Evolutionary conservation across 2,113 vertebrate genomes (phyloP).

Genomic region (Actenoides lindsayi): DNA sequence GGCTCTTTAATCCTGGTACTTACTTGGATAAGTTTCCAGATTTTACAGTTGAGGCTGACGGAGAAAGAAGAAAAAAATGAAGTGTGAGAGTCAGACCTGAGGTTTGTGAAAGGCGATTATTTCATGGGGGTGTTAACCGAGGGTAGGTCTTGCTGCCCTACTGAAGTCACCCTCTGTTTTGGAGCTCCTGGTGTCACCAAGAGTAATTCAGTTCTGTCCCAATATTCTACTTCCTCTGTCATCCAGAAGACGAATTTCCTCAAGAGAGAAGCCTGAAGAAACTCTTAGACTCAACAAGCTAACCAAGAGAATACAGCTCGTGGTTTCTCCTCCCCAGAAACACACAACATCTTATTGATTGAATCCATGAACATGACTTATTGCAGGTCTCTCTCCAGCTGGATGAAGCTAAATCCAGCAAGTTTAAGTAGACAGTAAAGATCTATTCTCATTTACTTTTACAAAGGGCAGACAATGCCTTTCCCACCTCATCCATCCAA

Average conservation of each 20-base stretch:
- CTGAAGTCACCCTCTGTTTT: neutral
- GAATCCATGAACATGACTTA: neutral
- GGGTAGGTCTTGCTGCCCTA: neutral
- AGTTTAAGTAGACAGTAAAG: neutral
- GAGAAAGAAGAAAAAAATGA: neutral
- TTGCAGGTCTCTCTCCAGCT: neutral
- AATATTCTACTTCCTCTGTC: neutral
- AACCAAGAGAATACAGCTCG: fast-evolving
- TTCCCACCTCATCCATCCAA: neutral
- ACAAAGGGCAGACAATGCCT: neutral
- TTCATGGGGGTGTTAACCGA: fast-evolving
- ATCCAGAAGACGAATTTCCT: neutral
- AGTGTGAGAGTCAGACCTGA: neutral
- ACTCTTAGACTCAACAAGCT: neutral
- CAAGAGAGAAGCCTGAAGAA: neutral
- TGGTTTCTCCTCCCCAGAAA: neutral
- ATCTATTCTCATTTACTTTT: neutral
- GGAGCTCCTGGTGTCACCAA: neutral
- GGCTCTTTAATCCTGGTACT: neutral
- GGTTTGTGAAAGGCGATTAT: no score
- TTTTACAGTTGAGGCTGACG: neutral
- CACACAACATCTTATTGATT: neutral
- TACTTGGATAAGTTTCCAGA: neutral
- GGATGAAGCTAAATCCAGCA: neutral
- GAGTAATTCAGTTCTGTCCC: neutral